Conservation (phyloP, 2,888 invertebrate genomes). For the Polydrusus cervinus region DNA sequence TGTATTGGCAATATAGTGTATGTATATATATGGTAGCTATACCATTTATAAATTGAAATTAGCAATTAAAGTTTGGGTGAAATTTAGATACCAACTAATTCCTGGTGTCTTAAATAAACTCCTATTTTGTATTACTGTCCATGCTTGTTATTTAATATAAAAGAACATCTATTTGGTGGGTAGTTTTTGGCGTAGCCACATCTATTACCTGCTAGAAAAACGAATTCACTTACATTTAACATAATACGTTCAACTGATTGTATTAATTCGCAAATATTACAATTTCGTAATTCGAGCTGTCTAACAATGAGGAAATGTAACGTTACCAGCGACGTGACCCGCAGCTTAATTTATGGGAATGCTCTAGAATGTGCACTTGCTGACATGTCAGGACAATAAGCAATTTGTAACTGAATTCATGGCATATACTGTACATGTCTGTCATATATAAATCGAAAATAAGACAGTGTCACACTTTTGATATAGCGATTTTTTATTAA, state of each 20-base stretch:
- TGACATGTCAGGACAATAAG: constrained; percentile 40
- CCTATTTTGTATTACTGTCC: no score
- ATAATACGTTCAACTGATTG: background rate
- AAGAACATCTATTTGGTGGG: no score
- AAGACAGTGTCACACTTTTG: background rate
- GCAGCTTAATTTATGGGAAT: constrained; percentile 39
- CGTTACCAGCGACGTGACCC: constrained; percentile 44
- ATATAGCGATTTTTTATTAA: no score
- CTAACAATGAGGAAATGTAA: constrained; percentile 38
- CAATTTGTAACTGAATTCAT: constrained; percentile 15
- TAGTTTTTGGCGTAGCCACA: no score
- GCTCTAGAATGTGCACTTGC: constrained; percentile 35
- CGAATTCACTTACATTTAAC: background rate
- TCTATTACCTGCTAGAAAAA: no score
- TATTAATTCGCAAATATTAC: constrained; percentile 32
- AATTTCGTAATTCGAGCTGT: constrained; percentile 20
- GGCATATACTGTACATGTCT: background rate
- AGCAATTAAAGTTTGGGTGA: no score
- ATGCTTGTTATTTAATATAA: no score
- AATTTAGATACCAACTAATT: no score
- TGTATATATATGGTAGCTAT: no score
- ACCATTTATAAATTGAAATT: no score
- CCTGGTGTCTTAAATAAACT: no score
- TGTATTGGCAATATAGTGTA: no score
- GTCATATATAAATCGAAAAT: background rate